Percentiles rank a stretch among this genome's conserved stretches.
Conservation (phyloP, 2,113 vertebrate species). For the Odocoileus hemionus region DNA sequence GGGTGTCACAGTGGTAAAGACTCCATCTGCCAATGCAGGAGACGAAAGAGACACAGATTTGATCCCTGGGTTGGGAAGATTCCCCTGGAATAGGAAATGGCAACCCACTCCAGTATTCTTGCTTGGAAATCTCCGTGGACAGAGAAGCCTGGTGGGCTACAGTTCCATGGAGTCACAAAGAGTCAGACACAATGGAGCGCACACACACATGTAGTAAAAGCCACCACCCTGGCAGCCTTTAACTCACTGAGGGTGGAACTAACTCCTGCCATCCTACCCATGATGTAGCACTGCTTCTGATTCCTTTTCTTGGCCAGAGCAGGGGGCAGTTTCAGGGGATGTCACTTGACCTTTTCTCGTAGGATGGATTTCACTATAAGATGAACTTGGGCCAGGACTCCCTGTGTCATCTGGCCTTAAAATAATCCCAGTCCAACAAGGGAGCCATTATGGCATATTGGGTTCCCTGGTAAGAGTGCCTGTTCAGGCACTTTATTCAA, state of each 20-base stretch:
- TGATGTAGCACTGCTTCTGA: background rate
- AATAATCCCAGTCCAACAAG: background rate
- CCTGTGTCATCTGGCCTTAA: background rate
- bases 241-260: background rate
- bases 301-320: background rate
- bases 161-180: background rate
- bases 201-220: background rate
- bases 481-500: background rate
- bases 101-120: background rate
- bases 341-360: background rate
- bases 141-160: background rate
- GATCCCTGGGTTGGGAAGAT: background rate
- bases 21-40: background rate
- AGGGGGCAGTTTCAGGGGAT: background rate
- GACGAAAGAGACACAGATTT: background rate
- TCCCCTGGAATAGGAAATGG: background rate
- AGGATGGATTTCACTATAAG: background rate
- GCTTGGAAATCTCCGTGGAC: background rate
- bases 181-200: background rate
- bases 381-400: background rate
- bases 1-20: background rate
- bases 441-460: background rate
- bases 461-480: background rate
- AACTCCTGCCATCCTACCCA: background rate
- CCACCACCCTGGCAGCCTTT: background rate